Evolutionary conservation across 2,113 vertebrate species (phyloP).

Genomic region (Petrocephalus zakoni): DNA sequence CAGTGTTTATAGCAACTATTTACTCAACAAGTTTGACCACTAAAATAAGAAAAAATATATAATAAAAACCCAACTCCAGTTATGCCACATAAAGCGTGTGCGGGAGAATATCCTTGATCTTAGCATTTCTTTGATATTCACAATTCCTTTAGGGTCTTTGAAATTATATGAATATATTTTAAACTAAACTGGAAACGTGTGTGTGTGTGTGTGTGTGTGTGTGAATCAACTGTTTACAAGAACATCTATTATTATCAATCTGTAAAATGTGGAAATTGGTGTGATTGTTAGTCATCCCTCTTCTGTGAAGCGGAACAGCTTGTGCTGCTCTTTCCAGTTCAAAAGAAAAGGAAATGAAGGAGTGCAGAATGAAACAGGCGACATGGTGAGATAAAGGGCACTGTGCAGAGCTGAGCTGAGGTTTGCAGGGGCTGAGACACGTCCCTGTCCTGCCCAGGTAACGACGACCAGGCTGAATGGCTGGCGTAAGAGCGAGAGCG

Average conservation of each 20-base stretch:
- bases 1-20: not conserved
- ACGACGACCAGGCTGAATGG: not conserved
- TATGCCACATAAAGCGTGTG: not conserved
- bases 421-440: not conserved
- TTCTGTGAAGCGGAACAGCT: not conserved
- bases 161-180: not conserved
- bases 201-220: not conserved
- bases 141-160: not conserved
- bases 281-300: not conserved
- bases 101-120: not conserved
- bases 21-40: not conserved
- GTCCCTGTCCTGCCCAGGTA: not conserved
- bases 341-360: not conserved
- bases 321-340: not conserved
- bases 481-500: not conserved
- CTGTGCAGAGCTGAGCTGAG: not conserved
- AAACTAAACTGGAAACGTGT: not conserved
- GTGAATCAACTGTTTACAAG: not conserved
- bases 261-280: not conserved
- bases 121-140: not conserved
- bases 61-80: not conserved
- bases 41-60: not conserved
- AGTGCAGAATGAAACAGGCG: not conserved
- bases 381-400: not conserved
- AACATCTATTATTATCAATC: not conserved